Conservation (phyloP, 2,797 vertebrate species). For the Siniperca obscura region DNA sequence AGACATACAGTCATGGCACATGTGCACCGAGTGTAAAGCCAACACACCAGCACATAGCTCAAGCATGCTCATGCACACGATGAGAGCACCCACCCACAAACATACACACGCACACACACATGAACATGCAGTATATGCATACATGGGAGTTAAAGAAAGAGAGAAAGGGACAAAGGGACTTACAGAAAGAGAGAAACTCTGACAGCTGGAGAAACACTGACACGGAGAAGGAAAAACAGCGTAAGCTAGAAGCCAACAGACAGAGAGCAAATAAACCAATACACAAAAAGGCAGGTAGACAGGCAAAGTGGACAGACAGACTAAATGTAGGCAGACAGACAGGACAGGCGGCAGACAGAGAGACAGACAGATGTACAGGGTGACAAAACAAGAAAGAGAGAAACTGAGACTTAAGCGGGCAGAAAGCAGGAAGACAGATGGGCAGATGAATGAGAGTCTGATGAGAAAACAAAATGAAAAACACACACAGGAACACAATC, state of each 20-base stretch:
- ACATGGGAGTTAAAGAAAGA: constrained; percentile 44
- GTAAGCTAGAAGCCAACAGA: constrained; percentile 66
- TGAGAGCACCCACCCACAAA: constrained; percentile 7
- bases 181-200: constrained; percentile 85
- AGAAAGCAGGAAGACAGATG: constrained; percentile 23
- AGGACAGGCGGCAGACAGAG: constrained; percentile 1
- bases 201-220: constrained; percentile 85
- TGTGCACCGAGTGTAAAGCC: constrained; percentile 21
- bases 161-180: constrained; percentile 73
- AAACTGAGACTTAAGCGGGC: constrained; percentile 9
- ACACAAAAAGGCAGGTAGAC: constrained; percentile 30
- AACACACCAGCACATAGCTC: constrained; percentile 25
- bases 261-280: constrained; percentile 50
- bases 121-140: constrained; percentile 28
- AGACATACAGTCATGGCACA: constrained; percentile 42
- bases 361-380: constrained; percentile 21
- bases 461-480: constrained; percentile 47
- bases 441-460: constrained; percentile 35
- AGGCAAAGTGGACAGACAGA: constrained; percentile 26
- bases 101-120: constrained; percentile 14
- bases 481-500: constrained; percentile 32
- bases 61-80: constrained; percentile 54
- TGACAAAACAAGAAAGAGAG: constrained; percentile 9
- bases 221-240: constrained; percentile 72
- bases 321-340: constrained; percentile 21